Conservation (phyloP, 2,888 invertebrate genomes). For the Lasiommata megera region DNA sequence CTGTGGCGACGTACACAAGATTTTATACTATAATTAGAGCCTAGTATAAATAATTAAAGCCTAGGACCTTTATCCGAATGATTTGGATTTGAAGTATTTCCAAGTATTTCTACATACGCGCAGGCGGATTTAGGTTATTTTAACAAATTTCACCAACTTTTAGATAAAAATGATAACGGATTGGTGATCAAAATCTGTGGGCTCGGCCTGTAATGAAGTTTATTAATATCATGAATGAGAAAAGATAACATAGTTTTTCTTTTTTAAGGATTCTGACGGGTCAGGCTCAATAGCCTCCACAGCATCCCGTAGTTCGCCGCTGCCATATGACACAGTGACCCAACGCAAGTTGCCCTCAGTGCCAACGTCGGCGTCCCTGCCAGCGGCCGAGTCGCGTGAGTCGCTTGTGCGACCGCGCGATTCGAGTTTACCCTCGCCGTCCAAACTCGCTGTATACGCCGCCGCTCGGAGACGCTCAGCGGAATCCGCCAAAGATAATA, state of each 20-base stretch:
- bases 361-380: constrained; percentile 73
- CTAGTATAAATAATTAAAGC: too few relatives aligned
- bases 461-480: constrained; percentile 78
- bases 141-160: too few relatives aligned
- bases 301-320: constrained; percentile 68
- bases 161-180: too few relatives aligned
- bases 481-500: constrained; percentile 81
- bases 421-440: constrained; percentile 82
- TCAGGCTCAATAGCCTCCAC: constrained; percentile 73
- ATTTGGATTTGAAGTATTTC: too few relatives aligned
- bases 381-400: constrained; percentile 76
- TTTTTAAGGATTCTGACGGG: constrained; percentile 64
- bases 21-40: too few relatives aligned
- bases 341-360: constrained; percentile 68
- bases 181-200: too few relatives aligned
- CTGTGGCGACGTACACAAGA: too few relatives aligned
- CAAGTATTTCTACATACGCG: too few relatives aligned
- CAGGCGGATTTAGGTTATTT: too few relatives aligned
- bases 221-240: too few relatives aligned
- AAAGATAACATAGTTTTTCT: background rate
- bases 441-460: constrained; percentile 83
- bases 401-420: constrained; percentile 71
- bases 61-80: too few relatives aligned
- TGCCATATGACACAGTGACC: constrained; percentile 66
- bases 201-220: too few relatives aligned